Evolutionary conservation across 2,797 vertebrate species (phyloP).

Genomic region (Pteropus rufus): DNA sequence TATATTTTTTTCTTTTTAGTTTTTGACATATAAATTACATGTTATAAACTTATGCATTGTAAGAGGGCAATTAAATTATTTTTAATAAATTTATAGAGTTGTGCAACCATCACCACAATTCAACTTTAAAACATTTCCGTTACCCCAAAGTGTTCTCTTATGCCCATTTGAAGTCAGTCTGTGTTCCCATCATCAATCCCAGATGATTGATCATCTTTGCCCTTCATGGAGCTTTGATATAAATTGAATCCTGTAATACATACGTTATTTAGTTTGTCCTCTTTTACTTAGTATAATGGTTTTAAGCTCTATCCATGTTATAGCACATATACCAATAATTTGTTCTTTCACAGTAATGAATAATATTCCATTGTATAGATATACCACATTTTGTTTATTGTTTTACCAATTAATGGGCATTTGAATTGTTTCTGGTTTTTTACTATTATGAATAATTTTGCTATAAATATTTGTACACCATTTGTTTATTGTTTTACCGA

Average conservation of each 20-base stretch:
- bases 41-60: not conserved
- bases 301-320: not conserved
- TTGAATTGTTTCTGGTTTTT: not conserved
- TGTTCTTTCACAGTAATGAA: not conserved
- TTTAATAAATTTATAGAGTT: not conserved
- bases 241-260: not conserved
- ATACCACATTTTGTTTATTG: not conserved
- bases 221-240: not conserved
- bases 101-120: not conserved
- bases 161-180: not conserved
- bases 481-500: not conserved
- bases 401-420: not conserved
- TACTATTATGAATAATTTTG: not conserved
- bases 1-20: not conserved
- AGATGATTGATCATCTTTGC: not conserved
- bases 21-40: not conserved
- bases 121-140: not conserved
- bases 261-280: not conserved
- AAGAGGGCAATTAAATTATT: not conserved
- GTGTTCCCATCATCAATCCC: not conserved
- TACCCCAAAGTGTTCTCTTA: not conserved
- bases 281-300: not conserved
- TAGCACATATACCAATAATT: not conserved
- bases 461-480: not conserved
- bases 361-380: not conserved